Percentiles rank a stretch among this genome's conserved stretches.
Evolutionary conservation across 2,797 vertebrate species (phyloP).

Genomic region (Ambastaia sidthimunki): DNA sequence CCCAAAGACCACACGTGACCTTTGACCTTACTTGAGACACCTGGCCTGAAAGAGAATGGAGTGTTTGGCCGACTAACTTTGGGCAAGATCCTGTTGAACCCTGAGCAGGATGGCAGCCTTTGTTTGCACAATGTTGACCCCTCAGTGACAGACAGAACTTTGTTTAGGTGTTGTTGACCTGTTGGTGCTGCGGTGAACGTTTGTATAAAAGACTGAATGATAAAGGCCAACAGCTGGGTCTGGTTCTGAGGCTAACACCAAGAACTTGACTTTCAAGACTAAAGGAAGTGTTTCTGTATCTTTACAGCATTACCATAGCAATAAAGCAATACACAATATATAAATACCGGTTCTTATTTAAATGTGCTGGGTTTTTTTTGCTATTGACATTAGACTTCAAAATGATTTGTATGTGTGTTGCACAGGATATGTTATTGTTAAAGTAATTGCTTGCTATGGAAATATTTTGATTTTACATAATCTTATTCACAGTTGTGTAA

Average conservation of each 20-base stretch:
- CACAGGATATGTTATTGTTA: neutral
- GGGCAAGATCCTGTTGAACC: constrained; percentile 70
- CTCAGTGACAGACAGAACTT: constrained; percentile 68
- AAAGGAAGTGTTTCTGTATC: neutral
- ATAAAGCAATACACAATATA: neutral
- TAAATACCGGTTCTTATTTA: neutral
- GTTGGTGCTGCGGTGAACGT: constrained; percentile 32
- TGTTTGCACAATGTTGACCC: constrained; percentile 70
- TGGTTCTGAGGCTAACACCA: constrained; percentile 8
- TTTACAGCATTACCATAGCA: neutral
- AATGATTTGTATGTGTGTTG: neutral
- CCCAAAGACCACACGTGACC: constrained; percentile 45
- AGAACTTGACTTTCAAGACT: constrained; percentile 53
- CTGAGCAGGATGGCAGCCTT: constrained; percentile 60
- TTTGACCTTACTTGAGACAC: constrained; percentile 53
- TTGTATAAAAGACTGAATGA: constrained; percentile 25
- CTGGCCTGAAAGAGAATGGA: constrained; percentile 45
- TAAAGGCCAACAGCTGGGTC: constrained; percentile 7
- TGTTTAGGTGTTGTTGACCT: constrained; percentile 75
- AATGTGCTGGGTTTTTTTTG: neutral
- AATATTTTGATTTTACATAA: no score
- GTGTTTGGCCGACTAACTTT: constrained; percentile 59
- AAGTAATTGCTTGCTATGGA: no score
- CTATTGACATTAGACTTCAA: neutral
- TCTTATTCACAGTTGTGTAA: no score